Percentiles rank a stretch among this genome's conserved stretches.
Evolutionary conservation across 2,888 invertebrate species (phyloP).

Genomic region (Xestia sexstrigata): DNA sequence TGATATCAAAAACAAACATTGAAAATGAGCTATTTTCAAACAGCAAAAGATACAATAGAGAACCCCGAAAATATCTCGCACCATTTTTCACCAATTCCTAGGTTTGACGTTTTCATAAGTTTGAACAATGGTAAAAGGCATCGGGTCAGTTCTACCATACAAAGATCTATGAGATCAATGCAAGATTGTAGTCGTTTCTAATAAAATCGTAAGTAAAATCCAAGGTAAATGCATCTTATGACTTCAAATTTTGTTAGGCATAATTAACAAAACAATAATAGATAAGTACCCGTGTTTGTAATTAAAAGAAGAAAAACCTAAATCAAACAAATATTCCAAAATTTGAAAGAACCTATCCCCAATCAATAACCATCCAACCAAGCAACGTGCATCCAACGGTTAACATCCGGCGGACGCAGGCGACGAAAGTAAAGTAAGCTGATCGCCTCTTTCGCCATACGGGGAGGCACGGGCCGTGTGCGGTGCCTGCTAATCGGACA

Average conservation of each 20-base stretch:
- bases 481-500: conserved; percentile 58
- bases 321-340: neutral
- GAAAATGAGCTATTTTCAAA: neutral
- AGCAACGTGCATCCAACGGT: conserved; percentile 73
- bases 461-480: conserved; percentile 55
- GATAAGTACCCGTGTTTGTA: no score
- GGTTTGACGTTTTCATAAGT: neutral
- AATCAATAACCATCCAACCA: conserved; percentile 55
- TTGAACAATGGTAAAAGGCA: neutral
- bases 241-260: neutral
- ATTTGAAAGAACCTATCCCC: conserved; percentile 3
- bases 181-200: neutral
- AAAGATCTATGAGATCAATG: neutral
- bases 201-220: neutral
- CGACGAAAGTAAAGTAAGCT: conserved; percentile 81
- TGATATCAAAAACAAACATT: neutral
- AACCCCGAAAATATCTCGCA: neutral
- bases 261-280: no score
- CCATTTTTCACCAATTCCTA: neutral
- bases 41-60: neutral
- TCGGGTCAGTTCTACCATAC: neutral
- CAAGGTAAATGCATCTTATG: neutral
- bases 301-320: neutral
- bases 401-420: conserved; percentile 80
- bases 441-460: conserved; percentile 68